Percentiles rank a stretch among this genome's conserved stretches.
Conservation (phyloP, 2,797 vertebrate species). For the Rhabdomys pumilio region DNA sequence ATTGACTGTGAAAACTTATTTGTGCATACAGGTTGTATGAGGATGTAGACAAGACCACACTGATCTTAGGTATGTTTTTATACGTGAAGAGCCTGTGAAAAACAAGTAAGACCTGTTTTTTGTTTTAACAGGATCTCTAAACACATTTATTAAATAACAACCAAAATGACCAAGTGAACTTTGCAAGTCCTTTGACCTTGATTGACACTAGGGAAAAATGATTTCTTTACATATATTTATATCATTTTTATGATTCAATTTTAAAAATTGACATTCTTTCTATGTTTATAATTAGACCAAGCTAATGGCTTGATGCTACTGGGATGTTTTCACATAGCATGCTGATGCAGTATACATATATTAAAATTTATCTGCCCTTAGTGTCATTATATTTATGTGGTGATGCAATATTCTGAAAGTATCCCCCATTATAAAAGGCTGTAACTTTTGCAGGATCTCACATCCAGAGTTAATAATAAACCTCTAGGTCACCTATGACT, state of each 20-base stretch:
- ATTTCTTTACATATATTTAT: slow-evolving; percentile 53
- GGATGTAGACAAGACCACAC: neutral
- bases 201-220: neutral
- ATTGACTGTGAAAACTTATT: neutral
- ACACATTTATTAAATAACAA: slow-evolving; percentile 6
- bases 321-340: neutral
- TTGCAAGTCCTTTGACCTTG: neutral
- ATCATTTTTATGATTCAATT: slow-evolving; percentile 19
- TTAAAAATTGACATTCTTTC: neutral
- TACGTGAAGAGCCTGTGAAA: neutral
- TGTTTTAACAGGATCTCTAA: neutral
- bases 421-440: neutral
- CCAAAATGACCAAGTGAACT: neutral
- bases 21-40: neutral
- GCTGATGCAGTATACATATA: neutral
- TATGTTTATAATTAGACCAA: slow-evolving; percentile 54
- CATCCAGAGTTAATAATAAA: neutral
- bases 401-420: neutral
- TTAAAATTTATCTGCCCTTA: neutral
- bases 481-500: neutral
- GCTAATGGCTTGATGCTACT: neutral
- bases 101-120: neutral
- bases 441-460: neutral
- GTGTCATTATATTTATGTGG: neutral
- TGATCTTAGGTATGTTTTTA: neutral